Evolutionary conservation across 2,888 invertebrate genomes (phyloP).

Genomic region (Listrodromus nycthemerus): DNA sequence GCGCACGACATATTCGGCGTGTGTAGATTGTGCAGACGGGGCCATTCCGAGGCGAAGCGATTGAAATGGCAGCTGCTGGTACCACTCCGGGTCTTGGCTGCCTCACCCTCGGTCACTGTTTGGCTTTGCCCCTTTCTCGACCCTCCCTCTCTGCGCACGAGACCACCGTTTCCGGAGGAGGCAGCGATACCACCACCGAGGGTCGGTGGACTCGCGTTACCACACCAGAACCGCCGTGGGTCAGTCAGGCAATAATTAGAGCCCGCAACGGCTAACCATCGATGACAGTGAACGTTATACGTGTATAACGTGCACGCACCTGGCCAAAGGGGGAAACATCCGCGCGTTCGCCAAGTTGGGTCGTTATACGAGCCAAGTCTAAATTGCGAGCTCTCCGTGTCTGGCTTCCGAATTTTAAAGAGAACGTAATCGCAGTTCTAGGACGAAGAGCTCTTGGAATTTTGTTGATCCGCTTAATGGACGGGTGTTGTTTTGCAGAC

Average conservation of each 20-base stretch:
- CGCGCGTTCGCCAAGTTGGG: background rate
- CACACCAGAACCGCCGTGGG: constrained; percentile 9
- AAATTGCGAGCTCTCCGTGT: background rate
- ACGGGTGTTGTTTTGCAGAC: too few species aligned
- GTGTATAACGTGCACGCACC: background rate
- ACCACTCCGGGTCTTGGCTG: constrained; percentile 20
- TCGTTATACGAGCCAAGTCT: background rate
- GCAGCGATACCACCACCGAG: background rate
- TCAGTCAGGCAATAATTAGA: constrained; percentile 12
- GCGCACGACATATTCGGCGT: constrained; percentile 23
- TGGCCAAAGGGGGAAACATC: background rate
- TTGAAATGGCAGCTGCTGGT: constrained; percentile 54
- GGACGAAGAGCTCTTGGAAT: background rate
- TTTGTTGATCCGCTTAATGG: background rate
- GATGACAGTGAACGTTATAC: constrained; percentile 10
- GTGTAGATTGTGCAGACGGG: background rate
- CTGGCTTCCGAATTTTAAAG: background rate
- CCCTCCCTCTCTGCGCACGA: background rate
- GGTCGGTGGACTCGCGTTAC: constrained; percentile 1
- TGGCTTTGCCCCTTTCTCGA: constrained; percentile 6
- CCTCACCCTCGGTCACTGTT: constrained; percentile 5
- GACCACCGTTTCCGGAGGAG: background rate
- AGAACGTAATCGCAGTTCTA: background rate
- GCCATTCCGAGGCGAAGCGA: constrained; percentile 54
- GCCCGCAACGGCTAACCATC: constrained; percentile 20